Evolutionary conservation across 2,797 vertebrate species (phyloP), one percentile per base, ranked within the genome.

Genomic region (Phylloscopus collybita): DNA sequence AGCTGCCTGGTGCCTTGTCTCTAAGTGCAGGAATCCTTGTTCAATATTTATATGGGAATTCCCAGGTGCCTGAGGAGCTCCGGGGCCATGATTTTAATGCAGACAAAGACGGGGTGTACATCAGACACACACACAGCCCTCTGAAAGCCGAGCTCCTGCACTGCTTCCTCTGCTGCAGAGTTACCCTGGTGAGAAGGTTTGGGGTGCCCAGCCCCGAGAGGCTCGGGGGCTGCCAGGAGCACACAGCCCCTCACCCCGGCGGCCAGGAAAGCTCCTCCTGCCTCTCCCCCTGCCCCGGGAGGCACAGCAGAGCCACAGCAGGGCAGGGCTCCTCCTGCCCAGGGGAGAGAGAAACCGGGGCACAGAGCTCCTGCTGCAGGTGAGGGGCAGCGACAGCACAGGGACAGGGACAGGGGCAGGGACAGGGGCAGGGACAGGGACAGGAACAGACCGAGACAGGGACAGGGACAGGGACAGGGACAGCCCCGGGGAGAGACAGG

Each of bases 31-130:
- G 36, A 72, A 81, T 13, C 40, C 23, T 59, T 11, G 2, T 42
- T 75, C 87, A 94, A 88, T 81, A 93, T 91, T 91, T 80, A 82
- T 64, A 56, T 3, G 56, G 53, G 73, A 85, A 75, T n/a, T n/a
- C 82, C 54, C 67, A 34, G 47, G 86, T 7, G 82, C 34, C 62
- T 56, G 61, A 19, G 50, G 38, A 75, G 32, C 59, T 92, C 15
- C 23, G 1, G 66, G 75, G 66, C 49, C 62, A 16, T 2, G 32
- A 32, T 71, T 86, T 64, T 21, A 90, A 74, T 16, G 13, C 36
- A 38, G 42, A 49, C 49, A 83, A 47, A 57, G 29, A 30, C 2
- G 12, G 6, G 7, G 26, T 4, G 10, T 12, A 6, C 9, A 15
- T 50, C 22, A 9, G 0, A 7, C 3, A 29, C 0, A 57, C 0